These are phyloP conservation scores for Ramazzottius varieornatus DNA, from an alignment of 2,888 invertebrate genomes.

Conservation along the genomic window DNA sequence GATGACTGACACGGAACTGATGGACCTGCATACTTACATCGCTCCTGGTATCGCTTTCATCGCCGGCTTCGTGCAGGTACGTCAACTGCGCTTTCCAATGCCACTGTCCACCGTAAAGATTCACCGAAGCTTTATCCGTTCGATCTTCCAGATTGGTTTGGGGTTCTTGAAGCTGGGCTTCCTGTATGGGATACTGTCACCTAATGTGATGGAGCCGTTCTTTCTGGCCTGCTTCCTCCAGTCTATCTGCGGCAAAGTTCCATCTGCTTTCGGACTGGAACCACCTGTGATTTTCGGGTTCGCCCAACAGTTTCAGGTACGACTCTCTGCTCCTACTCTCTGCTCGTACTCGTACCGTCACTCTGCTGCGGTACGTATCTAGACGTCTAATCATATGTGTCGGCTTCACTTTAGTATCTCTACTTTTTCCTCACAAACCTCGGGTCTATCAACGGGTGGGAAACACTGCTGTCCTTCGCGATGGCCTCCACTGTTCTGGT, in stretches of 20 bases:
- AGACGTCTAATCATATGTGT: neutral
- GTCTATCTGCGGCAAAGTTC: neutral
- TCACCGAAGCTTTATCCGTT: no score
- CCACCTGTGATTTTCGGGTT: neutral
- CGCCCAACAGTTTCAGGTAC: neutral
- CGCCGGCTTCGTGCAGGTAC: constrained; percentile 1
- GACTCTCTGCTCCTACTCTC: neutral
- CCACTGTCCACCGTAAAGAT: no score
- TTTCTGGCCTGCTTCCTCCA: neutral
- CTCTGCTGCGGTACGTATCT: neutral
- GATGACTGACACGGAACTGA: neutral
- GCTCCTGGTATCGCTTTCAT: neutral
- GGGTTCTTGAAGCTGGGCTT: constrained; percentile 1
- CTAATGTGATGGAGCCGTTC: neutral
- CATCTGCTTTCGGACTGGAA: neutral
- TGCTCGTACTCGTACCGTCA: no score
- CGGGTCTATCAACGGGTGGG: neutral
- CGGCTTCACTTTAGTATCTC: neutral
- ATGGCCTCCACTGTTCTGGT: neutral
- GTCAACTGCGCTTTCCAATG: neutral
- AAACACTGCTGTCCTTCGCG: neutral
- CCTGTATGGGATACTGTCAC: neutral
- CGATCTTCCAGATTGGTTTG: neutral
- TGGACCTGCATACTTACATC: neutral
- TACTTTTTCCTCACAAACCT: neutral